Conservation (phyloP, 2,888 invertebrate species). For the Cerastis leucographa region DNA sequence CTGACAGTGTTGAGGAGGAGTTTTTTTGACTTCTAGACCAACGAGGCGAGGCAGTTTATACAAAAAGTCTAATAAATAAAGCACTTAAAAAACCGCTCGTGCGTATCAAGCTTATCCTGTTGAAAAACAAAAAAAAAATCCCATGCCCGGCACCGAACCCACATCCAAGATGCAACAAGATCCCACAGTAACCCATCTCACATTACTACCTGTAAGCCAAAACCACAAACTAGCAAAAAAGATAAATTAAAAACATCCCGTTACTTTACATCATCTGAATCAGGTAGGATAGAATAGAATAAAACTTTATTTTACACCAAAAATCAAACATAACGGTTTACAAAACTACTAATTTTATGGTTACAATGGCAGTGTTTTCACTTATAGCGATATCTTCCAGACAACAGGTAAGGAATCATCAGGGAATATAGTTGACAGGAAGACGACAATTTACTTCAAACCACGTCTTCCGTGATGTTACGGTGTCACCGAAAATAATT, state of each 20-base stretch:
- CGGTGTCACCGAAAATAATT: conserved; percentile 5
- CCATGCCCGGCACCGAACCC: conserved; percentile 4
- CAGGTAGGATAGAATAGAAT: conserved; percentile 13
- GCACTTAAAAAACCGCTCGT: neutral
- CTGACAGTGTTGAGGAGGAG: no score
- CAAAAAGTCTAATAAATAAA: neutral
- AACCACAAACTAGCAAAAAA: conserved; percentile 5
- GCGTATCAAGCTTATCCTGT: neutral
- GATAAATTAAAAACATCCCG: neutral
- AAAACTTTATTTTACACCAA: no score
- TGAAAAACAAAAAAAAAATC: neutral
- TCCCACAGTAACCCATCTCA: conserved; percentile 8
- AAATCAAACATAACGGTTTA: no score
- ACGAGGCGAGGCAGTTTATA: no score
- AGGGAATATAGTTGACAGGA: conserved; percentile 21
- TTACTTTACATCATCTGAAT: neutral
- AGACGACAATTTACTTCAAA: conserved; percentile 13
- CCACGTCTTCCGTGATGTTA: neutral
- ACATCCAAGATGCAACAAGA: conserved; percentile 1
- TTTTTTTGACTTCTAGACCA: no score
- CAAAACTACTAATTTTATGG: no score
- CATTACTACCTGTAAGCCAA: conserved; percentile 7
- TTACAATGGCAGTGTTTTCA: no score
- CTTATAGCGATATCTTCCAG: no score
- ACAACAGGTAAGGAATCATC: conserved; percentile 22